phyloP scores from a whole-genome alignment of 2,888 invertebrate species.

The Zygogramma bicolorata region DNA sequence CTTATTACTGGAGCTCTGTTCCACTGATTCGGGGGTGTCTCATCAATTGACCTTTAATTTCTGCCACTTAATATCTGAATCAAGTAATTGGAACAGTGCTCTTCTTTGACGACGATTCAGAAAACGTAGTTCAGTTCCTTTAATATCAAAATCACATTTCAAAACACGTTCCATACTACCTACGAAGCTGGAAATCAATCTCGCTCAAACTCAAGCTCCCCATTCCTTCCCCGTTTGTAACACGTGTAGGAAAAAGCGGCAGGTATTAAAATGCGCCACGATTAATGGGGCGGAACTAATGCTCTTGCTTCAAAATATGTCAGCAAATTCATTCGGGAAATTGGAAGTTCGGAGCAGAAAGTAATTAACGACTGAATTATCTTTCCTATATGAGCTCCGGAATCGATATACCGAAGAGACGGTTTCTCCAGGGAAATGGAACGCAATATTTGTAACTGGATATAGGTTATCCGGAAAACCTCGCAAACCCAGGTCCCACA shows the following conservation, averaged over 20 bases:
- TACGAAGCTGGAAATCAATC: background rate
- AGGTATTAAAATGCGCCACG: background rate
- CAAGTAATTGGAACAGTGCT: too few species aligned
- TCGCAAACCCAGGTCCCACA: too few species aligned
- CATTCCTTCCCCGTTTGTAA: background rate
- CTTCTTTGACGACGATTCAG: too few species aligned
- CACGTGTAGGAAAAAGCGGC: background rate
- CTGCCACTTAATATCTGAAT: too few species aligned
- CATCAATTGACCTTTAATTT: too few species aligned
- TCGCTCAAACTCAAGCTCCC: background rate
- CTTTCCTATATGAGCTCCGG: slow-evolving; percentile 36
- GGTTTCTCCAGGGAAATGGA: background rate
- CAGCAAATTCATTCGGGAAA: slow-evolving; percentile 55
- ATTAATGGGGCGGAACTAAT: slow-evolving; percentile 4
- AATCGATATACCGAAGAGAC: slow-evolving; percentile 28
- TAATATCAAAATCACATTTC: too few species aligned
- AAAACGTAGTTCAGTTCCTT: too few species aligned
- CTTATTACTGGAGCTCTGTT: too few species aligned
- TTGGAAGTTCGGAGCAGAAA: slow-evolving; percentile 51
- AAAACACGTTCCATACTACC: too few species aligned
- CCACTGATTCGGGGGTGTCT: too few species aligned
- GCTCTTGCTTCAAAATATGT: slow-evolving; percentile 46
- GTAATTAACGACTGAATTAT: slow-evolving; percentile 54
- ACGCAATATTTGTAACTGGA: background rate
- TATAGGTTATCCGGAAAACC: background rate